Conservation (phyloP, 2,888 invertebrate genomes). For the Thymelicus acteon region DNA sequence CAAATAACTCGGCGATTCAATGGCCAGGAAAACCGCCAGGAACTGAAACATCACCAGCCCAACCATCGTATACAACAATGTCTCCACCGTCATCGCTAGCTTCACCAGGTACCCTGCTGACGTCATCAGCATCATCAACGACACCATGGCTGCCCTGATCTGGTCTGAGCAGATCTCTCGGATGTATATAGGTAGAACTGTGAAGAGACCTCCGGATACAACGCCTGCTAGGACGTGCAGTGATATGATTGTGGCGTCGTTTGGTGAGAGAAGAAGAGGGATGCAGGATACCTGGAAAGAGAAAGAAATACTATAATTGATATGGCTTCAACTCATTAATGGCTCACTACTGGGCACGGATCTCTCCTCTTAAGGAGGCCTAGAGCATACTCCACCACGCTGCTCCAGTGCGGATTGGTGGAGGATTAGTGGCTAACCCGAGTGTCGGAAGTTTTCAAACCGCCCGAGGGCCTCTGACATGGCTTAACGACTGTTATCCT, state of each 20-base stretch:
- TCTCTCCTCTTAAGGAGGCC: too few species aligned
- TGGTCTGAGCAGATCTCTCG: conserved; percentile 57
- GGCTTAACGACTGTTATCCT: too few species aligned
- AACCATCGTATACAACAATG: conserved; percentile 60
- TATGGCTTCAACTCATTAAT: too few species aligned
- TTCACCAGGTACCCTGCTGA: conserved; percentile 63
- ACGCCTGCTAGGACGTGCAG: conserved; percentile 63
- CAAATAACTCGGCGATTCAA: conserved; percentile 68
- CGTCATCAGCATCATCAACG: conserved; percentile 59
- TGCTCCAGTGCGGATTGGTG: too few species aligned
- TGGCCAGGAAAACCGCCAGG: conserved; percentile 55
- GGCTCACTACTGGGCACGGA: too few species aligned
- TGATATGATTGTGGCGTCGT: conserved; percentile 51
- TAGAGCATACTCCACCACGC: too few species aligned
- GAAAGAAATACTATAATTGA: not conserved
- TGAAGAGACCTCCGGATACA: conserved; percentile 64
- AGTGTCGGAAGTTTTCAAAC: too few species aligned
- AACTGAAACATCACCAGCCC: conserved; percentile 61
- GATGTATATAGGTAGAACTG: conserved; percentile 64
- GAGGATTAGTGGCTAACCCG: too few species aligned
- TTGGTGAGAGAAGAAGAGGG: conserved; percentile 59
- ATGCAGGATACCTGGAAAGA: conserved; percentile 63
- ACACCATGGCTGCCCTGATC: conserved; percentile 54
- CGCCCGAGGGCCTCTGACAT: too few species aligned
- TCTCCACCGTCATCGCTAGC: conserved; percentile 54